Evolutionary conservation across 2,113 vertebrate species (phyloP), one percentile per base, ranked within the genome.

Genomic region (Passer domesticus): DNA sequence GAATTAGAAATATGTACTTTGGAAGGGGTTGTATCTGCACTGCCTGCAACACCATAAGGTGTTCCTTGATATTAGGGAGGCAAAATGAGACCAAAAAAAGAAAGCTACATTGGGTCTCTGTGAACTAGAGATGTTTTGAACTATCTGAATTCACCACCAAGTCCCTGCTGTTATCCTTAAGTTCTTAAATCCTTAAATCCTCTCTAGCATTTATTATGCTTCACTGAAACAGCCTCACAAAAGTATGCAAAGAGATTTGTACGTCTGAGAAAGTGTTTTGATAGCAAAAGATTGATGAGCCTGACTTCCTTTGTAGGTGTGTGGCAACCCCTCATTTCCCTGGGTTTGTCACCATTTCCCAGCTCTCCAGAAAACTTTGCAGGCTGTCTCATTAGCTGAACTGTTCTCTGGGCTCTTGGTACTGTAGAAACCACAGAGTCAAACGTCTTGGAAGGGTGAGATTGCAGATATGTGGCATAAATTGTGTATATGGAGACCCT

Each of bases 291-390:
- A 95, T 80, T 91, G 93, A 96, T 67, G 75, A 89, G 64, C 39
- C 68, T 92, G 94, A 93, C 86, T 92, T 72, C 24, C 68, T 93
- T 87, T 86, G 87, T 50, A 73, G 63, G 9, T 52, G 39, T 74
- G 50, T 93, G 85, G 82, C 84, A 97, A 77, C 79, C 82, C 59
- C 74, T 90, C 78, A 94, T 95, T 95, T 91, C 50, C n/a, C 64
- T 55, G 59, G 28, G 13, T 73, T 91, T 96, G 62, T 94, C 81
- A 82, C 67, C 50, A 17, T 49, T 84, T 59, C 73, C 83, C 47
- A 47, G 44, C 46, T 82, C 66, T 81, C 52, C 49, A 37, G 59
- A 89, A 89, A 91, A 25, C 67, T 85, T 69, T 73, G 11, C 73
- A 87, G 58, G 13, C 44, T 89, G 37, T 47, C 63, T 92, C 21